These are phyloP conservation scores for Danio kyathit DNA, from an alignment of 2,797 vertebrate species.

Conservation along the genomic window DNA sequence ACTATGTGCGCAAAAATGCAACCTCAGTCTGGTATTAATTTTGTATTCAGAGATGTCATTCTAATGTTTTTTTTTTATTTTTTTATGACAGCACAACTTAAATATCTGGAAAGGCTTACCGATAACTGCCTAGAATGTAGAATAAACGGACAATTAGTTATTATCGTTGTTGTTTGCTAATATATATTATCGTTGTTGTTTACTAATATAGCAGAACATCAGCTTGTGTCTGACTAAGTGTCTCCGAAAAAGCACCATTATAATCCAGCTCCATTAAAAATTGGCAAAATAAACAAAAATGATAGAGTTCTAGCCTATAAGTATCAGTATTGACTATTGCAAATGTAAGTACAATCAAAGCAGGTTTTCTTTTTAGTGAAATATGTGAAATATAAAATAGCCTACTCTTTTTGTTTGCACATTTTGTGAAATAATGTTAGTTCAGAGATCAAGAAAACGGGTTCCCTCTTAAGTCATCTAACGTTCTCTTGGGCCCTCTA, in stretches of 20 bases:
- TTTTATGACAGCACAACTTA: not conserved
- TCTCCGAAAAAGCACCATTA: not conserved
- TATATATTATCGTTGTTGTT: not conserved
- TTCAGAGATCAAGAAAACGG: not conserved
- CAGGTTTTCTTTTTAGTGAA: not conserved
- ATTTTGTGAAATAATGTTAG: too few relatives aligned
- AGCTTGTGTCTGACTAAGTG: not conserved
- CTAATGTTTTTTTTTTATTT: not conserved
- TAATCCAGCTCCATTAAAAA: not conserved
- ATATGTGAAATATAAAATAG: not conserved
- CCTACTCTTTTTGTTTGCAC: too few relatives aligned
- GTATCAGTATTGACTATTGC: not conserved
- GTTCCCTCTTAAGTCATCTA: not conserved
- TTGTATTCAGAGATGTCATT: not conserved
- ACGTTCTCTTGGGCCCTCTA: conserved; percentile 24
- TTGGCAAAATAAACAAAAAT: not conserved
- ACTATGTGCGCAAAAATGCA: not conserved
- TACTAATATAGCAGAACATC: not conserved
- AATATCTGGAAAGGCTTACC: not conserved
- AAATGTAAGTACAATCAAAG: not conserved
- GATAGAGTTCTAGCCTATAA: not conserved
- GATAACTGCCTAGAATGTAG: not conserved
- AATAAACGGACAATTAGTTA: not conserved
- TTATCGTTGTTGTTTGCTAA: too few relatives aligned
- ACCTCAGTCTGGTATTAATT: not conserved